Evolutionary conservation across 2,113 vertebrate genomes (phyloP), one percentile per base, ranked within the genome.

Genomic region (Podilymbus podiceps): DNA sequence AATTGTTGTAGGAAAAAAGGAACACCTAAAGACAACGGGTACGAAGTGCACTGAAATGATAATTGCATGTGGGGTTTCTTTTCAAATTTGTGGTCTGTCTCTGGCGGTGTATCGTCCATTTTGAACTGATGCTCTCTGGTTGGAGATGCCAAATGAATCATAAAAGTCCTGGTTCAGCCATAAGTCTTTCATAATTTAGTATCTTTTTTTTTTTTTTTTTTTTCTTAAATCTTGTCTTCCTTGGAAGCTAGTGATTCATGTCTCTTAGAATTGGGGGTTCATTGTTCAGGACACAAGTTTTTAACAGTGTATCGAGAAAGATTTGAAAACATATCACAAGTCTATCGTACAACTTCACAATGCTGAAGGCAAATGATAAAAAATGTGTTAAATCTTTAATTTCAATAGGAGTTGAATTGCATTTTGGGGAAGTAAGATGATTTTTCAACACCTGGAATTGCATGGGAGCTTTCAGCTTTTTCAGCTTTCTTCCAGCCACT

Each of bases 101-200:
- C 71, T 27, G 31, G 22, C 64, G 3, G 0, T n/a, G 49, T n/a
- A 15, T 46, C 3, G 1, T 38, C n/a, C 42, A 11, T 18, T 42
- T 38, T 38, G 40, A 68, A 76, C 67, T 1, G 1, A 59, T 16
- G 47, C 27, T 6, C 56, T 90, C 56, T 67, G 80, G n/a, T 88
- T 0, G 0, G 44, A 17, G 40, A 55, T 6, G 4, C 40, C 40
- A 10, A 0, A 0, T 21, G 58, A 69, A 77, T 15, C 63, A 19
- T 16, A 15, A 44, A 68, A 47, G 27, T 53, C n/a, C 33, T 24
- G 12, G 9, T 74, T 77, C 69, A 62, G 64, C 64, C 59, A 5
- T 53, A 59, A 81, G 4, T 14, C 62, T 85, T 44, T 66, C 28
- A 66, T 69, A 84, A 74, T 66, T 24, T 22, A 91, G 6, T 15